Evolutionary conservation across 2,113 vertebrate species (phyloP).

Genomic region (Phylloscopus trochilus): DNA sequence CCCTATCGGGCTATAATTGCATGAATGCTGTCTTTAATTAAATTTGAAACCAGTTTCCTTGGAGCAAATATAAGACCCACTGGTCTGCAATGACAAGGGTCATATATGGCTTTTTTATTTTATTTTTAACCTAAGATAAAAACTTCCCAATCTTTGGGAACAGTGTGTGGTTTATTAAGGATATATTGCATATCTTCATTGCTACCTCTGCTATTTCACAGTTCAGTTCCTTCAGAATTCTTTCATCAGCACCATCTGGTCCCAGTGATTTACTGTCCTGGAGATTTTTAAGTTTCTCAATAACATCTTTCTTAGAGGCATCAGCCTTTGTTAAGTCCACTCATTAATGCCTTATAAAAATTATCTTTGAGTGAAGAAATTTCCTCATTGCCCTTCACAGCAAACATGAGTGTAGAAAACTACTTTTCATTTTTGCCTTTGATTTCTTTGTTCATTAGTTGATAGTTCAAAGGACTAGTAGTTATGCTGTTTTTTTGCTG

Average conservation of each 20-base stretch:
- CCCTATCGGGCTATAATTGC: background rate
- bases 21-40: constrained; percentile 36
- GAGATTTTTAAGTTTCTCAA: constrained; percentile 25
- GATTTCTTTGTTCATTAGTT: background rate
- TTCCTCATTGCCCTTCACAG: background rate
- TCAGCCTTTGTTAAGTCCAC: constrained; percentile 50
- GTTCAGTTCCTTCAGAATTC: constrained; percentile 61
- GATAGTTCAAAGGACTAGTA: background rate
- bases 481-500: background rate
- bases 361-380: constrained; percentile 27
- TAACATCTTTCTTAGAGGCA: constrained; percentile 35
- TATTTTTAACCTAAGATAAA: constrained; percentile 3
- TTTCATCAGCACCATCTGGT: constrained; percentile 71
- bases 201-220: constrained; percentile 59
- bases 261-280: constrained; percentile 61
- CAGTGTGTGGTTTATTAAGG: constrained; percentile 42
- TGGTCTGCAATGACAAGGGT: constrained; percentile 1
- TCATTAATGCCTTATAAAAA: constrained; percentile 42
- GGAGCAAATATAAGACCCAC: background rate
- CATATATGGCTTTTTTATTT: background rate
- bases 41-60: background rate
- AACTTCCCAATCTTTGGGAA: constrained; percentile 39
- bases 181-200: constrained; percentile 38
- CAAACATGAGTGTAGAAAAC: background rate
- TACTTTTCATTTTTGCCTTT: background rate